Percentiles rank a stretch among this genome's conserved stretches.
These are phyloP conservation scores for Hypolimnas misippus DNA, from an alignment of 2,888 invertebrate species.

Conservation along the genomic window DNA sequence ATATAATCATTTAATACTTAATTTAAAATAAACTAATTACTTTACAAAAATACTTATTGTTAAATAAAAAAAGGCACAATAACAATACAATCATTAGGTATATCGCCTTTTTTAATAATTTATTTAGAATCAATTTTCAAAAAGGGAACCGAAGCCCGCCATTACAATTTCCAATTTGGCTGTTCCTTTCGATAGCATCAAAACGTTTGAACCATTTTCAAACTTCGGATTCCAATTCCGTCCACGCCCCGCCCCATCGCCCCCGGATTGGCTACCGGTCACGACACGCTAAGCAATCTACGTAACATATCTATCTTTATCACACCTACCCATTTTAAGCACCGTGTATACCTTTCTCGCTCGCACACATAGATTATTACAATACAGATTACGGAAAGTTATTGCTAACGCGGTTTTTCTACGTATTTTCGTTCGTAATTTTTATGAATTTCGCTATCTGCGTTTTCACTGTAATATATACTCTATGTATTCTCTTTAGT, in stretches of 20 bases:
- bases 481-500: slow-evolving; percentile 22
- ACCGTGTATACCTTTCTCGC: slow-evolving; percentile 51
- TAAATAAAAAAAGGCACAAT: too few species aligned
- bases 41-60: too few species aligned
- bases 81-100: background rate
- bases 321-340: slow-evolving; percentile 46
- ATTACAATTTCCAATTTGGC: slow-evolving; percentile 41
- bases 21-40: too few species aligned
- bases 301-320: slow-evolving; percentile 60
- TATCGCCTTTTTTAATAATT: background rate
- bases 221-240: slow-evolving; percentile 51
- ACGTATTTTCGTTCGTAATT: slow-evolving; percentile 64
- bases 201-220: slow-evolving; percentile 57
- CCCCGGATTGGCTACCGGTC: slow-evolving; percentile 72
- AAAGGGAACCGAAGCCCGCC: slow-evolving; percentile 29
- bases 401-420: slow-evolving; percentile 77
- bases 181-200: slow-evolving; percentile 44
- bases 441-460: slow-evolving; percentile 59
- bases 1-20: too few species aligned
- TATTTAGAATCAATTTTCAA: slow-evolving; percentile 21
- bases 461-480: slow-evolving; percentile 40
- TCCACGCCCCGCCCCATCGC: slow-evolving; percentile 59
- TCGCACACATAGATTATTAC: slow-evolving; percentile 64
- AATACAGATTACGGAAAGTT: slow-evolving; percentile 69
- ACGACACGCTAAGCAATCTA: slow-evolving; percentile 55